A percentile compares a stretch with the other conserved stretches of the same genome.
phyloP scores from a whole-genome alignment of 1,140 invertebrate species.

The Leguminivora glycinivorella region DNA sequence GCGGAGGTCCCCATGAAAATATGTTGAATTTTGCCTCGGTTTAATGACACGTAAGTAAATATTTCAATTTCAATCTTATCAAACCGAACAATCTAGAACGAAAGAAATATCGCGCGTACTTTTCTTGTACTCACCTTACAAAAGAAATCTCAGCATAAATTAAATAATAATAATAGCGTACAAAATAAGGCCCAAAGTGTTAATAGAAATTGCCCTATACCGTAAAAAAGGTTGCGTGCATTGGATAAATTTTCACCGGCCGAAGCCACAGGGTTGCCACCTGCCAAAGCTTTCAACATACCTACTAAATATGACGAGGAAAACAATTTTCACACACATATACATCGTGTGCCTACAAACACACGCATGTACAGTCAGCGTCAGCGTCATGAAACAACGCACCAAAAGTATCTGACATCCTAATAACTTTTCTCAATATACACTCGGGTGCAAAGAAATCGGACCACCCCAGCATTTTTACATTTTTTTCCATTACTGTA shows the following conservation, averaged over 20 bases:
- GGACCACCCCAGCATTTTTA: too few relatives aligned
- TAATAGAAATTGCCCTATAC: constrained; percentile 20
- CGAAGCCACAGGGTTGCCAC: constrained; percentile 10
- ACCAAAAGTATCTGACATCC: too few relatives aligned
- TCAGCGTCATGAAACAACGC: too few relatives aligned
- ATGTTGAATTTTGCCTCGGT: too few relatives aligned
- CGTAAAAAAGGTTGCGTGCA: constrained; percentile 24
- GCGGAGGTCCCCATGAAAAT: background rate
- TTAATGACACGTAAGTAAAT: background rate
- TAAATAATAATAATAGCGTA: constrained; percentile 19
- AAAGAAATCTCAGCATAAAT: constrained; percentile 15
- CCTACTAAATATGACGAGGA: background rate
- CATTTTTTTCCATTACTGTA: too few relatives aligned
- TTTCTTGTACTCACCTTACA: constrained; percentile 16
- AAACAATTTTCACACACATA: background rate
- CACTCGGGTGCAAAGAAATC: too few relatives aligned
- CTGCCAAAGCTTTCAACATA: constrained; percentile 6
- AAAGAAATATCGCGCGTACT: background rate
- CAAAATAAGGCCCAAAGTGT: constrained; percentile 16
- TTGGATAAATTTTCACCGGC: constrained; percentile 10
- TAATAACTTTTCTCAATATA: too few relatives aligned
- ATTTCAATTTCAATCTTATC: background rate
- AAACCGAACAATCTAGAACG: background rate
- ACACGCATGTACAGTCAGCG: too few relatives aligned
- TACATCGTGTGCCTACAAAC: background rate